phyloP scores from a whole-genome alignment of 2,113 vertebrate species.

The Tachysurus fulvidraco region DNA sequence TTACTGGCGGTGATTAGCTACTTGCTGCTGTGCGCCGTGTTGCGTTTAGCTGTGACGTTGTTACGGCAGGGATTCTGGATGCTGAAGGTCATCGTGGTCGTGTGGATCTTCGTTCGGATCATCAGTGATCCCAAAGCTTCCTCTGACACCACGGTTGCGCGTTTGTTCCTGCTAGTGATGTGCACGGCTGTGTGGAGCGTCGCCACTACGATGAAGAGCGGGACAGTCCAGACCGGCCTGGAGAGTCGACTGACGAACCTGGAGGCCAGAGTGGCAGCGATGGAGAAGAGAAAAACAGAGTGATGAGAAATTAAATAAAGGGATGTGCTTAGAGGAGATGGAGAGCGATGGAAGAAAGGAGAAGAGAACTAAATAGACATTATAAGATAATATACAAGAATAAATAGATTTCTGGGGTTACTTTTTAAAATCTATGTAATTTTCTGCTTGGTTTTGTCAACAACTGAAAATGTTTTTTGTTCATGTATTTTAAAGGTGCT shows the following conservation, averaged over 20 bases:
- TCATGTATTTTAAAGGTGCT: background rate
- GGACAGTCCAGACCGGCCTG: constrained; percentile 54
- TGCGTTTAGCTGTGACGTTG: constrained; percentile 63
- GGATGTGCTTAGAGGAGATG: background rate
- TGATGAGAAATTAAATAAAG: background rate
- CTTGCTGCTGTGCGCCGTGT: constrained; percentile 67
- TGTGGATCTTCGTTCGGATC: constrained; percentile 72
- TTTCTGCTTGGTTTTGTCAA: background rate
- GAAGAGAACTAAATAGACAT: background rate
- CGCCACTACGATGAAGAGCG: constrained; percentile 41
- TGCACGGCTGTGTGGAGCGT: constrained; percentile 63
- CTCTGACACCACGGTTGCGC: constrained; percentile 61
- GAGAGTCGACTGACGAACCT: constrained; percentile 64
- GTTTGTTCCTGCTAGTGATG: constrained; percentile 68
- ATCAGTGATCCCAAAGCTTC: constrained; percentile 61
- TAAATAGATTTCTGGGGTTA: constrained; percentile 4
- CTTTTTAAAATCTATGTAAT: background rate
- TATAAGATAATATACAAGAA: background rate
- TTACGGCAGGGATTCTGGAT: constrained; percentile 71
- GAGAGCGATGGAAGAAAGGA: background rate
- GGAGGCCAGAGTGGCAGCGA: constrained; percentile 66
- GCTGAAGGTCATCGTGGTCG: constrained; percentile 63
- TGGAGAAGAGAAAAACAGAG: constrained; percentile 66
- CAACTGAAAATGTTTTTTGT: too few relatives aligned
- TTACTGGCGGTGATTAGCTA: constrained; percentile 71